Conservation (phyloP, 2,888 invertebrate genomes). For the Myopa testacea region DNA sequence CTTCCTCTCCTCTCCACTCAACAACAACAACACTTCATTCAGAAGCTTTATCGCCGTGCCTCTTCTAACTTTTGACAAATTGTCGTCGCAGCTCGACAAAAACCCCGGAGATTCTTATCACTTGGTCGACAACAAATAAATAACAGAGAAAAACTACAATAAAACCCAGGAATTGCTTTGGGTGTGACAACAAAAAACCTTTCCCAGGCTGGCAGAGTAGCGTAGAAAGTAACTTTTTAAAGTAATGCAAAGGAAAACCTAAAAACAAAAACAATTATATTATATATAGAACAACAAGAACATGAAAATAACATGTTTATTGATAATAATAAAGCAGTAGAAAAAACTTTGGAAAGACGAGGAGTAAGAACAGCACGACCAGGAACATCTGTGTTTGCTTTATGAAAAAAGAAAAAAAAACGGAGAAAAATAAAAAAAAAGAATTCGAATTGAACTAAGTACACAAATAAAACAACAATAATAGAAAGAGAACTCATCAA, state of each 20-base stretch:
- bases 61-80: too few relatives aligned
- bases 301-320: background rate
- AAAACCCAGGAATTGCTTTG: background rate
- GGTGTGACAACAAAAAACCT: conserved; percentile 45
- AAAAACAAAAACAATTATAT: background rate
- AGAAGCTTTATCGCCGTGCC: too few relatives aligned
- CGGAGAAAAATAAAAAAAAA: background rate
- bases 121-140: too few relatives aligned
- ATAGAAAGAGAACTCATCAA: too few relatives aligned
- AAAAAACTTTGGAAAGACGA: background rate
- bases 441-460: too few relatives aligned
- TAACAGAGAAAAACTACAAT: too few relatives aligned
- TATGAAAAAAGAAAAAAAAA: background rate
- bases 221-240: conserved; percentile 39
- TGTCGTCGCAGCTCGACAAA: too few relatives aligned
- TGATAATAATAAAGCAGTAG: too few relatives aligned
- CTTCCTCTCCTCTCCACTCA: too few relatives aligned
- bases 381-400: background rate
- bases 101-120: too few relatives aligned
- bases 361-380: background rate
- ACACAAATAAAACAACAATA: too few relatives aligned
- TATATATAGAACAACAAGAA: background rate
- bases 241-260: background rate
- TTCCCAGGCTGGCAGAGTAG: conserved; percentile 40
- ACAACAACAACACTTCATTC: too few relatives aligned